These are phyloP conservation scores for Oncopodura yosiiana DNA, from an alignment of 1,140 invertebrate genomes.

Conservation along the genomic window DNA sequence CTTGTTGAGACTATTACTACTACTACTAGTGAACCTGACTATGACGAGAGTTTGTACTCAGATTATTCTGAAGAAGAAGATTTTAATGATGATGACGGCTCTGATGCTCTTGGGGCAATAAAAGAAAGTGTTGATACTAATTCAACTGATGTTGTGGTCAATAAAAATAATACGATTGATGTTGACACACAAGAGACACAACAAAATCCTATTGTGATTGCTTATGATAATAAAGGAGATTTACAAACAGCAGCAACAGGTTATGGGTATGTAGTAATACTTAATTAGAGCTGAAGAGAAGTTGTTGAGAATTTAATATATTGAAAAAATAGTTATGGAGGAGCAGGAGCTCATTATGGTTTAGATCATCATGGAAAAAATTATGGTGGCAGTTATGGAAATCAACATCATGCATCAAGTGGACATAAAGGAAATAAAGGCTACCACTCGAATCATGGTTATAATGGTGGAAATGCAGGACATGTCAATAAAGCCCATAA, in stretches of 20 bases:
- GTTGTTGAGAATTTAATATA: not conserved
- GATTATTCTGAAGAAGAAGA: no score
- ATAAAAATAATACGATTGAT: no score
- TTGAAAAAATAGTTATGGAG: slow-evolving; percentile 1
- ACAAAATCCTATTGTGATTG: no score
- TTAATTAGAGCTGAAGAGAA: not conserved
- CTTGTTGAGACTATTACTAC: no score
- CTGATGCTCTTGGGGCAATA: no score
- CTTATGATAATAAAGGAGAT: slow-evolving; percentile 2
- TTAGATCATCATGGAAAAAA: slow-evolving; percentile 5
- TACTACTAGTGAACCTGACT: no score
- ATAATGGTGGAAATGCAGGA: slow-evolving; percentile 13
- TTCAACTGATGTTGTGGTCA: no score
- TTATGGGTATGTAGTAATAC: slow-evolving; percentile 1
- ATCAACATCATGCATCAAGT: slow-evolving; percentile 2
- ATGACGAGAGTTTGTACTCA: no score
- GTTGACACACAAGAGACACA: no score
- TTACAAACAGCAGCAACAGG: slow-evolving; percentile 18
- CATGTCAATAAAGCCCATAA: slow-evolving; percentile 20
- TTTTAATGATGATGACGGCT: no score
- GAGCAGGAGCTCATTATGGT: no score
- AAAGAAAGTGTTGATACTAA: no score
- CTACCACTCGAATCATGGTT: slow-evolving; percentile 11
- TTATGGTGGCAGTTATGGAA: slow-evolving; percentile 4
- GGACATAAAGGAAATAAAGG: slow-evolving; percentile 21